phyloP scores from a whole-genome alignment of 2,113 vertebrate genomes.

The Mesitornis unicolor region DNA sequence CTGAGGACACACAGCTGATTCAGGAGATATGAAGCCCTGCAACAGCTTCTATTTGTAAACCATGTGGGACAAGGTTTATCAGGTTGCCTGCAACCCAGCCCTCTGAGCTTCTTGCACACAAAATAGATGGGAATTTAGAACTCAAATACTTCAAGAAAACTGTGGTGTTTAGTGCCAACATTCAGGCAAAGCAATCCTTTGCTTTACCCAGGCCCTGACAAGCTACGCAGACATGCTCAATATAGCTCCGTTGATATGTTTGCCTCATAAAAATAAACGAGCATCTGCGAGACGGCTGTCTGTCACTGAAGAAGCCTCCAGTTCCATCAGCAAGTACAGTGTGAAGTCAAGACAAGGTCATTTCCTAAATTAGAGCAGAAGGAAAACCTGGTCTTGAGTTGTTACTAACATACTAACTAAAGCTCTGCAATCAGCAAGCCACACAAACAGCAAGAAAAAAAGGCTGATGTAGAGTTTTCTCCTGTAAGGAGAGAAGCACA shows the following conservation, averaged over 20 bases:
- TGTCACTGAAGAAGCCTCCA: constrained; percentile 12
- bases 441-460: not conserved
- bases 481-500: not conserved
- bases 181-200: not conserved
- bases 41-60: not conserved
- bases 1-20: not conserved
- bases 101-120: not conserved
- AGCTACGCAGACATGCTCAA: not conserved
- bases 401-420: not conserved
- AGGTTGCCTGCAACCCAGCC: not conserved
- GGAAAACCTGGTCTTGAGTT: not conserved
- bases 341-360: constrained; percentile 37
- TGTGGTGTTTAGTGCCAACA: not conserved
- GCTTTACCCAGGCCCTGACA: not conserved
- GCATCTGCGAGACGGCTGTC: not conserved
- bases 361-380: not conserved
- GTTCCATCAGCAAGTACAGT: not conserved
- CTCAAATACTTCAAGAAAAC: not conserved
- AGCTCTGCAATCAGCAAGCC: not conserved
- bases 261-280: not conserved
- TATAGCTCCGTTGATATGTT: not conserved
- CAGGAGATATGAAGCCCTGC: not conserved
- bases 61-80: not conserved
- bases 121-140: not conserved
- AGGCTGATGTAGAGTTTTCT: not conserved